Base-by-base conservation (phyloP, 2,888 invertebrate genomes). In the Anoncus sp. region DNA sequence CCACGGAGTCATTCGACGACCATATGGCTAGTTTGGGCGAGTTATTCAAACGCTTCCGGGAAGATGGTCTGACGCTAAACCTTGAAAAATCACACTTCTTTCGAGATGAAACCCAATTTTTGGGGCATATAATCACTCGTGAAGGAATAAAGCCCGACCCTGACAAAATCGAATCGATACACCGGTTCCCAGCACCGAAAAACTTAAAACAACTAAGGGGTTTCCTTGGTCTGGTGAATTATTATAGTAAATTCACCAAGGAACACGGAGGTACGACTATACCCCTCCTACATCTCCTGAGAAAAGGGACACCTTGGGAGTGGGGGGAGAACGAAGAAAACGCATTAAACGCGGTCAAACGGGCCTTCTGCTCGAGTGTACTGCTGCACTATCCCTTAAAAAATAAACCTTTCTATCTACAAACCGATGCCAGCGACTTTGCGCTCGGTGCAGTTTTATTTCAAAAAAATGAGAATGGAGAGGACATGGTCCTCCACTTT, bases 401-500 rank as follows among this genome's bases (percentile, higher is more conserved):
- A 7, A 31, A 31, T 7, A 31, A 31, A 7, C 31, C 31, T 3
- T 31, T 31, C 31, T 7, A 5, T 5, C 31, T 31, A 7, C 31
- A 31, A 31, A 31, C 31, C 4, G 31, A 31, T 31, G 31, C 31
- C 31, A 31, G 31, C 31, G 55, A 66, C 18, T 43, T 51, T 35
- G 31, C 31, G 31, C 3, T 31, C 3, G 31, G 31, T 5, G 31
- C 31, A 5, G 7, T 31, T 5, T 7, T 31, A 3, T 31, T 5
- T 7, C 31, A 31, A 7, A 3, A 31, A 7, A 31, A 31, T 31
- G 31, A 31, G 4, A 7, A 31, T 3, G 31, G 31, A 5, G 31
- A 31, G 31, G 31, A 31, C 31, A 31, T 31, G 4, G 57, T 47
- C 6, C 65, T 78, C 16, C 73, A 74, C 16, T 75, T 66, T 51